Conservation (phyloP, 2,797 vertebrate species). For the Siniperca obscura region DNA sequence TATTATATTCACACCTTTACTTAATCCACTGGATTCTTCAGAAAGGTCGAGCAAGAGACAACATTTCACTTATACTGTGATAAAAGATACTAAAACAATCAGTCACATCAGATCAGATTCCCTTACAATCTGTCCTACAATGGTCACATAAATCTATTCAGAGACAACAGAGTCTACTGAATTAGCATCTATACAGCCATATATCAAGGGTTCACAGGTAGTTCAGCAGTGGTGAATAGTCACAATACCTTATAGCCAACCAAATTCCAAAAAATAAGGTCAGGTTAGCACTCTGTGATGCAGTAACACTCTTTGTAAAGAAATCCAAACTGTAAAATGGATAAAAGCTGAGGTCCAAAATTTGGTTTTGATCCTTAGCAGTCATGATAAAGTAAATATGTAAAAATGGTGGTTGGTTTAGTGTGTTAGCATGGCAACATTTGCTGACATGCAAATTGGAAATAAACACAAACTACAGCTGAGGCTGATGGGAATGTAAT, state of each 20-base stretch:
- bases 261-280: neutral
- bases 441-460: neutral
- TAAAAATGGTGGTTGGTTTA: neutral
- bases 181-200: constrained; percentile 20
- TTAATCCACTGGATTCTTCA: constrained; percentile 1
- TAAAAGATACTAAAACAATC: neutral
- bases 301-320: neutral
- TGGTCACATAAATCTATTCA: constrained; percentile 8
- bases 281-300: neutral
- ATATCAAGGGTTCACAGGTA: neutral
- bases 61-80: neutral
- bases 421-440: neutral
- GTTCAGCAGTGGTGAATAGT: neutral
- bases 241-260: neutral
- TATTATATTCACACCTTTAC: constrained; percentile 3
- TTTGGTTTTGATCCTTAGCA: neutral
- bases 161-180: neutral
- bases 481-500: neutral
- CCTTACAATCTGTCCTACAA: constrained; percentile 7
- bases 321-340: neutral
- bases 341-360: neutral
- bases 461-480: neutral
- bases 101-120: constrained; percentile 1
- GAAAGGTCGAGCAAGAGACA: neutral
- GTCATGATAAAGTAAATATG: neutral